Evolutionary conservation across 2,113 vertebrate genomes (phyloP), one percentile per base, ranked within the genome.

Genomic region (Ancistrus triradiatus): DNA sequence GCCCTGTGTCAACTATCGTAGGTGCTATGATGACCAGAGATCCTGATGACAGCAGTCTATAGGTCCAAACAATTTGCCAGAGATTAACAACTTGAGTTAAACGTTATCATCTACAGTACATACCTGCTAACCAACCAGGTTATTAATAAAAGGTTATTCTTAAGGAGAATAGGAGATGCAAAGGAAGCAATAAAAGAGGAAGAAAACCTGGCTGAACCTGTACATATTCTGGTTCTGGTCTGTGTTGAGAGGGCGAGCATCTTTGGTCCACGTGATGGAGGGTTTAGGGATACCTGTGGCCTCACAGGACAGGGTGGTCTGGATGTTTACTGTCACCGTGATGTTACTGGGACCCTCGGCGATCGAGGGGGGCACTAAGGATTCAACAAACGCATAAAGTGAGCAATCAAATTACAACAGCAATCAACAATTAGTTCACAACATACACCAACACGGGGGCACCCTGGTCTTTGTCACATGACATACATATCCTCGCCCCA

Each of bases 181-280:
- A 44, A 8, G 46, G 40, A 73, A 50, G 50, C 65, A 79, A 77
- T 49, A 76, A 72, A 74, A 58, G 65, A 70, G 38, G 62, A 72
- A 66, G 65, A 81, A 86, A 83, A 74, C 70, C 70, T 79, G 76
- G 75, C 70, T 79, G 74, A 78, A 98, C 96, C 96, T 95, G 87
- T 95, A 98, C 35, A 86, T 91, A 80, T 94, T 98, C 80, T 97
- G 93, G 77, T 95, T 93, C 78, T 95, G 92, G 79, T 98, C 92
- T 65, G 92, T 80, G 74, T 80, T 92, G 72, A 98, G 88, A 59
- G 77, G 61, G 10, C 78, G 87, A 0, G 87, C 86, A 17, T 94
- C 91, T 83, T 91, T 98, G 0, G 74, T 92, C 96, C 96, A 98
- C 43, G 21, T 84, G 73, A 97, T 25, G 2, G 76, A 74, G 52